Evolutionary conservation across 1,140 invertebrate species (phyloP).

Genomic region (Nautilus pompilius): DNA sequence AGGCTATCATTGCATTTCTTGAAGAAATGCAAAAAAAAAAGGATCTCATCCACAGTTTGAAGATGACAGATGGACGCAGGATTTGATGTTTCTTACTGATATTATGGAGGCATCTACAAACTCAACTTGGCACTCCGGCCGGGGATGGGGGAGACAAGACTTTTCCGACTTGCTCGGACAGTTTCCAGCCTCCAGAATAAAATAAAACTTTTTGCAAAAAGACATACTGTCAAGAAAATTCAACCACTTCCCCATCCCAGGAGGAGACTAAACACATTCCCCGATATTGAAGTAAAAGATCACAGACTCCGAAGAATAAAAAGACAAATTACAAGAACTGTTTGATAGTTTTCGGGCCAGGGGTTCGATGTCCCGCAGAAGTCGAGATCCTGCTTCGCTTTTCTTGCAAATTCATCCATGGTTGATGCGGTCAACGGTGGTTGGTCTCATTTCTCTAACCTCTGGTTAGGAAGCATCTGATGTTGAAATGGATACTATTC

Average conservation of each 20-base stretch:
- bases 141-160: background rate
- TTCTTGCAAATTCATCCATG: background rate
- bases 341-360: background rate
- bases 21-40: no score
- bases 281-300: background rate
- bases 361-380: background rate
- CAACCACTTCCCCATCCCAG: background rate
- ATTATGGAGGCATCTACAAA: background rate
- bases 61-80: background rate
- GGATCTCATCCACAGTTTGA: background rate
- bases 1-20: background rate
- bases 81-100: background rate
- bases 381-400: background rate
- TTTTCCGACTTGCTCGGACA: background rate
- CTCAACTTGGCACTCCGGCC: background rate
- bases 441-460: background rate
- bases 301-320: background rate
- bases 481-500: background rate
- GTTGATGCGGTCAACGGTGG: background rate
- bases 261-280: background rate
- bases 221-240: background rate
- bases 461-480: background rate
- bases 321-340: background rate
- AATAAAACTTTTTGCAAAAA: background rate
- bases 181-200: background rate